Percentiles rank a stretch among this genome's conserved stretches.
These are phyloP conservation scores for Pempheris klunzingeri DNA, from an alignment of 2,797 vertebrate species.

Conservation along the genomic window DNA sequence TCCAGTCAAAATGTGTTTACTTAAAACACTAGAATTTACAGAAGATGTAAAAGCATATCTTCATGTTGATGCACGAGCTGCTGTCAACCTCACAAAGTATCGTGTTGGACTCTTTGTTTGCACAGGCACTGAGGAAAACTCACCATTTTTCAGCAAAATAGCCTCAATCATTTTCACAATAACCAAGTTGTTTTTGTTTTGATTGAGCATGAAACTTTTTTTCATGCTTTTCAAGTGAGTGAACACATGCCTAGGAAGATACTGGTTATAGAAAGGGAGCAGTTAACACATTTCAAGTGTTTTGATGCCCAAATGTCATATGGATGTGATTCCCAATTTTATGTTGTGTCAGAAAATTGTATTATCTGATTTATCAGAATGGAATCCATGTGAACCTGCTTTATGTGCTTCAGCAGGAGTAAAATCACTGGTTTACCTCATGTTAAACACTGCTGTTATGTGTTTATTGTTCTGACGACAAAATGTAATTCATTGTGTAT, in stretches of 20 bases:
- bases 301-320: conserved; percentile 17
- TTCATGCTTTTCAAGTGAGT: conserved; percentile 16
- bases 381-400: conserved; percentile 5
- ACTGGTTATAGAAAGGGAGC: background rate
- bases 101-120: no score
- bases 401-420: conserved; percentile 10
- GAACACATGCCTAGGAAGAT: conserved; percentile 10
- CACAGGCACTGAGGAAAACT: no score
- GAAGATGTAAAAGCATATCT: no score
- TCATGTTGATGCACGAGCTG: no score
- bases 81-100: no score
- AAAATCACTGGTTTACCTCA: conserved; percentile 19
- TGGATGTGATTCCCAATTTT: conserved; percentile 10
- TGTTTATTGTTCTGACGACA: background rate
- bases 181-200: conserved; percentile 6
- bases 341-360: conserved; percentile 9
- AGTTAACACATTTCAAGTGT: conserved; percentile 1
- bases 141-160: background rate
- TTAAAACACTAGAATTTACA: no score
- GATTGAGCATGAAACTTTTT: conserved; percentile 9
- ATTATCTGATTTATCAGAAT: background rate
- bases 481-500: background rate
- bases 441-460: conserved; percentile 25
- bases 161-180: no score
- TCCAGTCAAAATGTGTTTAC: no score